phyloP scores from a whole-genome alignment of 2,113 vertebrate species.

The Prunella himalayana region DNA sequence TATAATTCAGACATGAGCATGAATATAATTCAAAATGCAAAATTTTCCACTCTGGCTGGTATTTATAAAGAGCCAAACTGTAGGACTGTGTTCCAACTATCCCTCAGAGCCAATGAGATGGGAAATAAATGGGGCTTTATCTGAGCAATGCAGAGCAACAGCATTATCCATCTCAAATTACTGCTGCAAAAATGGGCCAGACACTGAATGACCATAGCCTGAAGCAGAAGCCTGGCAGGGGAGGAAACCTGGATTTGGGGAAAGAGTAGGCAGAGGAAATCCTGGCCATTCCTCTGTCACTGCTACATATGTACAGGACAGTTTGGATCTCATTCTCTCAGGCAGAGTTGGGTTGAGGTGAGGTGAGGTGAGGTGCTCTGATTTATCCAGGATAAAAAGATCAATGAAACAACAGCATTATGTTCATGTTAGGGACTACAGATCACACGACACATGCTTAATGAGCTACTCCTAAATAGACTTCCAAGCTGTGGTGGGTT shows the following conservation, averaged over 20 bases:
- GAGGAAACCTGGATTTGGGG: background rate
- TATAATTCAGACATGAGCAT: background rate
- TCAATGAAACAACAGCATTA: background rate
- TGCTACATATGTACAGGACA: accelerated
- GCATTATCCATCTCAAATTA: background rate
- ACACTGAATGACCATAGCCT: background rate
- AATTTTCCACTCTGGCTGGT: background rate
- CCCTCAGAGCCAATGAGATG: background rate
- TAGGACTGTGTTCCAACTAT: background rate
- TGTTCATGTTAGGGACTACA: background rate
- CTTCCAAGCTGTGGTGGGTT: background rate
- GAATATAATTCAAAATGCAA: background rate
- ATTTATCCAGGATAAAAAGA: background rate
- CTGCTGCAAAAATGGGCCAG: background rate
- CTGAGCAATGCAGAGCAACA: background rate
- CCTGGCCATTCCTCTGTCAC: background rate
- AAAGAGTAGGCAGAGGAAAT: background rate
- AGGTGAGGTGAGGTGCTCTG: background rate
- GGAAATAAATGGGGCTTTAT: background rate
- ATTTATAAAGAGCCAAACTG: background rate
- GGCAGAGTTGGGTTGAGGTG: background rate
- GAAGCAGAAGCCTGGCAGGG: background rate
- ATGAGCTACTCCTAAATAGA: background rate
- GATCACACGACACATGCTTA: background rate
- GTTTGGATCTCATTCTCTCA: background rate